phyloP scores from a whole-genome alignment of 2,888 invertebrate genomes.

The Rhagium mordax region DNA sequence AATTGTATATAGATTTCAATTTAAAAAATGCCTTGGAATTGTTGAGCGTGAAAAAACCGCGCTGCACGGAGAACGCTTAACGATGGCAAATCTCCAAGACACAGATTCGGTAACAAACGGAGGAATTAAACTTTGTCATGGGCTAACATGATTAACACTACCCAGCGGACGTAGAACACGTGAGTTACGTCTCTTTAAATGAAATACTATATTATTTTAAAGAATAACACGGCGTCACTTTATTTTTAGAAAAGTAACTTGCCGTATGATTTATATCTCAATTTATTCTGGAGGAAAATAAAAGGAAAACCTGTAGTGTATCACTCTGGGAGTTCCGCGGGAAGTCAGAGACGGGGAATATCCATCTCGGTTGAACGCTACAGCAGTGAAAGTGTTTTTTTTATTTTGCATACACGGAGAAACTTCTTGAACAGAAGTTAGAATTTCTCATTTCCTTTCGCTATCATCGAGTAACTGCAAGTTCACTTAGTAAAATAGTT shows the following conservation, averaged over 20 bases:
- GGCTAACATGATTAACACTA: conserved; percentile 17
- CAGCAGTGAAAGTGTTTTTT: conserved; percentile 6
- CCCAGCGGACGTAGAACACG: conserved; percentile 17
- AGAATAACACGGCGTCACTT: conserved; percentile 41
- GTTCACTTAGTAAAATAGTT: too few species aligned
- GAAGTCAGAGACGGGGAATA: conserved; percentile 1
- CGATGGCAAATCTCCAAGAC: background rate
- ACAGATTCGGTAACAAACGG: conserved; percentile 3
- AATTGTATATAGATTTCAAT: background rate
- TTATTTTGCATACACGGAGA: background rate
- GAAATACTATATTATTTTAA: conserved; percentile 28
- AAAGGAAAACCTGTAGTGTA: conserved; percentile 19
- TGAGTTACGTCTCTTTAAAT: conserved; percentile 21
- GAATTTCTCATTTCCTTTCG: too few species aligned
- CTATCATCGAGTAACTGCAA: too few species aligned
- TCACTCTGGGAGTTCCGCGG: conserved; percentile 17
- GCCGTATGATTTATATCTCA: conserved; percentile 55
- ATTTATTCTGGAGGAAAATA: conserved; percentile 41
- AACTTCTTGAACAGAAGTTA: too few species aligned
- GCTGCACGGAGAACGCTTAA: background rate
- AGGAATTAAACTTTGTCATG: conserved; percentile 15
- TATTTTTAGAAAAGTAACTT: conserved; percentile 53
- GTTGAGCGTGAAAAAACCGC: background rate
- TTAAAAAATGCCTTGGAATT: background rate
- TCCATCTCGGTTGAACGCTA: background rate